These are phyloP conservation scores for Phymastichus coffea DNA, from an alignment of 1,140 invertebrate species.

Conservation along the genomic window DNA sequence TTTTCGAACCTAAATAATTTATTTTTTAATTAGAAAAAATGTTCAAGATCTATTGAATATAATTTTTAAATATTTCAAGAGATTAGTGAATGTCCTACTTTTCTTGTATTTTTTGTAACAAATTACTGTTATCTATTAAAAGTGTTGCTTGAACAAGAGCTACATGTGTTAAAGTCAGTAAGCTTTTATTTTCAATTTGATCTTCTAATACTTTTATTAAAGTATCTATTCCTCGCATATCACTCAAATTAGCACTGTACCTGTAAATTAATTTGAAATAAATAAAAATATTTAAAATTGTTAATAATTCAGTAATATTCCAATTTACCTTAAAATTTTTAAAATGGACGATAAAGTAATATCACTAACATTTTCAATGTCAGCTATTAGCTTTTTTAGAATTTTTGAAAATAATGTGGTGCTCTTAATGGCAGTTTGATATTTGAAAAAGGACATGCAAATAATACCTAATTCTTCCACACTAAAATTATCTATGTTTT, in stretches of 20 bases:
- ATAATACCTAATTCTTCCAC: conserved; percentile 61
- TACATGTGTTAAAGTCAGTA: conserved; percentile 58
- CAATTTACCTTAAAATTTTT: conserved; percentile 56
- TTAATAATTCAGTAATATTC: not conserved
- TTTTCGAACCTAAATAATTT: conserved; percentile 31
- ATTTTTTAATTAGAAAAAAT: not conserved
- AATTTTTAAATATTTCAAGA: too few species aligned
- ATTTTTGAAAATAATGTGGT: conserved; percentile 49
- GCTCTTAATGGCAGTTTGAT: conserved; percentile 55
- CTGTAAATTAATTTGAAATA: too few species aligned
- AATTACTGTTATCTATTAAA: conserved; percentile 46
- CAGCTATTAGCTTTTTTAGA: conserved; percentile 43
- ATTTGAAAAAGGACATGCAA: conserved; percentile 65
- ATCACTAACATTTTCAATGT: conserved; percentile 53
- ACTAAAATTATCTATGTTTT: conserved; percentile 50
- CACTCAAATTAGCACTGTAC: conserved; percentile 10
- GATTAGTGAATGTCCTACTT: too few species aligned
- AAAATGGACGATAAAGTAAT: conserved; percentile 58
- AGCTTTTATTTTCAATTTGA: conserved; percentile 39
- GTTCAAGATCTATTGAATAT: not conserved
- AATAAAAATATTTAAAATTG: conserved; percentile 20
- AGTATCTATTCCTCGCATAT: conserved; percentile 4
- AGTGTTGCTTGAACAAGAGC: conserved; percentile 54
- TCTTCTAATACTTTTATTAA: conserved; percentile 19
- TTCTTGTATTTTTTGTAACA: conserved; percentile 38